Conservation (phyloP, 2,888 invertebrate species). For the Steinernema scapterisci region DNA sequence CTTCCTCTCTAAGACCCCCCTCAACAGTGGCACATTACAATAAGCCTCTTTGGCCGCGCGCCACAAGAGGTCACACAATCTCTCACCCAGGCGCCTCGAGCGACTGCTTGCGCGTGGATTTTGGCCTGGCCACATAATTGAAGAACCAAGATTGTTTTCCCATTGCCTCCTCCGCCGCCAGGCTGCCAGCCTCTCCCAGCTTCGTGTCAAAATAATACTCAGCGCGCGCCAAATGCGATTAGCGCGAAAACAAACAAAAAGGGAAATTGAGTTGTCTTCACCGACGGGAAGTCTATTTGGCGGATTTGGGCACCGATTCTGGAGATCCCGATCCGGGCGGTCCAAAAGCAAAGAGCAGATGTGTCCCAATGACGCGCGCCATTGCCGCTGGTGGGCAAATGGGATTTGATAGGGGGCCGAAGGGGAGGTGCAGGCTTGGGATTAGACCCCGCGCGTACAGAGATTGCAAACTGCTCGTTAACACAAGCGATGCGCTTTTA, state of each 20-base stretch:
- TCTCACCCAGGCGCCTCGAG: neutral
- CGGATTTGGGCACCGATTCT: too few relatives aligned
- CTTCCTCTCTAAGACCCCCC: neutral
- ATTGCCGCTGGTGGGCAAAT: neutral
- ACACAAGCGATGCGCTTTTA: constrained; percentile 19
- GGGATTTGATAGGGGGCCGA: constrained; percentile 6
- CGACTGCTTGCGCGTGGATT: neutral
- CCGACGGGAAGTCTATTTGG: too few relatives aligned
- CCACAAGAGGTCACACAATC: constrained; percentile 28
- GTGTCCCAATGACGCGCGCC: neutral
- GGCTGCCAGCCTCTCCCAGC: too few relatives aligned
- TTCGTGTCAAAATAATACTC: neutral
- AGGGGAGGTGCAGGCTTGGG: too few relatives aligned
- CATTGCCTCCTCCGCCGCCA: too few relatives aligned
- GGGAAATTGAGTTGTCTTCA: constrained; percentile 20
- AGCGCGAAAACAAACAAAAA: constrained; percentile 28
- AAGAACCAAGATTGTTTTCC: constrained; percentile 12
- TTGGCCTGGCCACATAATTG: neutral
- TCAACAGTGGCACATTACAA: neutral
- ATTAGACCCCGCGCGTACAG: constrained; percentile 1
- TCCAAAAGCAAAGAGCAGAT: neutral
- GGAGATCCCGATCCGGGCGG: too few relatives aligned
- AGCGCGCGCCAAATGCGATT: neutral
- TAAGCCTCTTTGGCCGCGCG: neutral
- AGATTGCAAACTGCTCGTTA: constrained; percentile 32